Base-by-base conservation (phyloP, 92 coral and sea anemone species). In the Plumapathes pennacea region DNA sequence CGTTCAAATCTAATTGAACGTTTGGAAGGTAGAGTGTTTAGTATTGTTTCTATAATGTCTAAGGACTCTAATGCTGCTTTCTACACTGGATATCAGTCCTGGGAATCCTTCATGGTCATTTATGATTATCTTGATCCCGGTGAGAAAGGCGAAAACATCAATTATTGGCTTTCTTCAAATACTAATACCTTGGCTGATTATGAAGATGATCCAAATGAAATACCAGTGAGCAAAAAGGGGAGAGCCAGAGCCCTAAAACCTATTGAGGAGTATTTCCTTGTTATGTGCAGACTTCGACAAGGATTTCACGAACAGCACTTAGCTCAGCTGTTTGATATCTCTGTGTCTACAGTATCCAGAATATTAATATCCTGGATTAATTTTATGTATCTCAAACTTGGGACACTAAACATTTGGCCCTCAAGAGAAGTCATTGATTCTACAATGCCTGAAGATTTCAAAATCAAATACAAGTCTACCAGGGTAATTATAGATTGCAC, bases 401-500 rank as follows among this genome's bases (percentile, higher is more conserved):
- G 60, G 14, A 28, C 13, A 12, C 34, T 60, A 9, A 31, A 71
- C 23, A 73, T 62, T 28, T 65, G 79, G 79, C 72, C 72, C 18
- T 25, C 76, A 55, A 74, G 36, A 47, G 49, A 74, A 20, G 55
- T 29, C n/a, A 54, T 67, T 25, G 59, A 63, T 22, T 3, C 9
- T 2, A 41, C 57, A 11, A 74, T 74, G 62, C 77, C 77, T 41
- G 82, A 75, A 38, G 56, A 20, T 7, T 66, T 75, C 49, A 78
- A 71, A 28, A 38, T 18, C 5, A 71, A 52, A 28, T 80, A 32
- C 38, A 48, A 36, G 32, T 64, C 60, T 5, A 72, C 84, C 32
- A 59, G 77, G 28, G 79, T 69, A 4, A 78, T 78, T 1, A 69
- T 78, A 22, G 85, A 78, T 28, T 78, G 85, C 53, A 78, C 78